These are phyloP conservation scores for Anastatus disparis DNA, from an alignment of 1,140 invertebrate species.

Conservation along the genomic window DNA sequence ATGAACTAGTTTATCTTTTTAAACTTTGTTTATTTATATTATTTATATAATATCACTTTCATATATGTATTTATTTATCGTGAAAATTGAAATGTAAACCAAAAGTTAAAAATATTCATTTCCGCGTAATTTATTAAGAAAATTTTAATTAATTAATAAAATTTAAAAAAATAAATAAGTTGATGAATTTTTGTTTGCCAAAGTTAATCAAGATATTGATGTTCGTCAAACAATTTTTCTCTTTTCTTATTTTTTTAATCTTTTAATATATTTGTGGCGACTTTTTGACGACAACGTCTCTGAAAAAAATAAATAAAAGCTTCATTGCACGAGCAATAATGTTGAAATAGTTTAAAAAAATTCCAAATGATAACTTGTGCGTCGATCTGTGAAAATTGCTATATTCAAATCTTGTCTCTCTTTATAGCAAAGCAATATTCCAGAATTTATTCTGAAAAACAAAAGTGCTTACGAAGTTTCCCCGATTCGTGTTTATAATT, in stretches of 20 bases:
- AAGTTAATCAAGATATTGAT: constrained; percentile 2
- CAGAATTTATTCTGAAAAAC: not conserved
- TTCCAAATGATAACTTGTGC: not conserved
- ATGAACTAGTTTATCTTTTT: no score
- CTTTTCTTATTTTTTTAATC: no score
- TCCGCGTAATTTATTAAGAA: no score
- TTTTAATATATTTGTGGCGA: not conserved
- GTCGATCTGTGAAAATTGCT: not conserved
- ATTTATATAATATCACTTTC: no score
- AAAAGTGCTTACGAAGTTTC: not conserved
- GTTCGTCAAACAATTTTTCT: not conserved
- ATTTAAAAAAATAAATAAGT: no score
- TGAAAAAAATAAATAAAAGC: not conserved
- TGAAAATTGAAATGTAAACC: no score
- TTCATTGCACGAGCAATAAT: not conserved
- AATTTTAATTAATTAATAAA: no score
- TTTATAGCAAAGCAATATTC: constrained; percentile 8
- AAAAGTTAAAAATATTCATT: no score
- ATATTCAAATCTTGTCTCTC: constrained; percentile 4
- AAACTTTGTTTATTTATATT: no score
- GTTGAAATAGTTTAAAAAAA: not conserved
- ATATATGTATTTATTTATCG: no score
- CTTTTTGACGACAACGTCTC: not conserved
- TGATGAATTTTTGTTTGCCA: not conserved
- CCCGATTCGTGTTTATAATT: no score